These are phyloP conservation scores for Heliconius ethilla DNA, from an alignment of 2,888 invertebrate genomes.

Conservation along the genomic window DNA sequence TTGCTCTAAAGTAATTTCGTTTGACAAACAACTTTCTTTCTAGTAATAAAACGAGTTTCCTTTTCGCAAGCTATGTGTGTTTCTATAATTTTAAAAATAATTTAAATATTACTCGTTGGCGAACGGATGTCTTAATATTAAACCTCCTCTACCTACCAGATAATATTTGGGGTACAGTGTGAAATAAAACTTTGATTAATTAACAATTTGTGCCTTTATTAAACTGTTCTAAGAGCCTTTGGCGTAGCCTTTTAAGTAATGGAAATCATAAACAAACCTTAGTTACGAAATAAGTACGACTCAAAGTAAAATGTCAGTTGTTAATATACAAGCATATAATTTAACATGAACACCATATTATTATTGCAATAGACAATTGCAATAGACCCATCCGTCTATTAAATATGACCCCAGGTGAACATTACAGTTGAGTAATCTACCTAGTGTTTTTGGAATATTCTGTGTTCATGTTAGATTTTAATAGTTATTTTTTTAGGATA, in stretches of 20 bases:
- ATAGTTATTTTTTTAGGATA: neutral
- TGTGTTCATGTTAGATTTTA: neutral
- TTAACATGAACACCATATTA: neutral
- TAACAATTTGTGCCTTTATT: too few species aligned
- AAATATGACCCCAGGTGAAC: neutral
- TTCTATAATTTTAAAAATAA: neutral
- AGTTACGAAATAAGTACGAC: constrained; percentile 1
- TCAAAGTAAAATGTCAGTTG: neutral
- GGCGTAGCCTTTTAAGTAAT: too few species aligned
- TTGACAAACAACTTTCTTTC: constrained; percentile 22
- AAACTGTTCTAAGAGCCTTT: too few species aligned
- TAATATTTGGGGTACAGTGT: too few species aligned
- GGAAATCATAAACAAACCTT: neutral
- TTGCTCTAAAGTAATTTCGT: constrained; percentile 7
- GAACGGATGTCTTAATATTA: too few species aligned
- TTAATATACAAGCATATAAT: neutral
- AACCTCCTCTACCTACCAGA: too few species aligned
- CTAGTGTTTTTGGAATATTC: neutral
- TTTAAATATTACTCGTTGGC: neutral
- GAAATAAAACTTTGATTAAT: too few species aligned
- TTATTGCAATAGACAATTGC: constrained; percentile 6
- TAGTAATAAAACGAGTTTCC: neutral
- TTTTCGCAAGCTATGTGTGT: neutral
- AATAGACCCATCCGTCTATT: neutral
- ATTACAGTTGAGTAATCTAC: neutral